Conservation (phyloP, 2,888 invertebrate species). For the Hylaea fasciaria region DNA sequence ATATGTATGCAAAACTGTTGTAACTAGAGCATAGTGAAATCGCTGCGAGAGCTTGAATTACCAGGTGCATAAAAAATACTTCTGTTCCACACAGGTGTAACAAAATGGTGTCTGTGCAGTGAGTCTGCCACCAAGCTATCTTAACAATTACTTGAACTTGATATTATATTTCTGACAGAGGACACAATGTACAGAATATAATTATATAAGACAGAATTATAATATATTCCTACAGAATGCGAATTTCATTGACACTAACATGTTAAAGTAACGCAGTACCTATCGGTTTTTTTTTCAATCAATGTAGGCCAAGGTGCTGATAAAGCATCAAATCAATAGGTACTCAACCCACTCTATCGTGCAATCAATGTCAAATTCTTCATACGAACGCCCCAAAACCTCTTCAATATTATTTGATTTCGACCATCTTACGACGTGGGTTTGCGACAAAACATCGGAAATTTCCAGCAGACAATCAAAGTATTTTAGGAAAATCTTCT, state of each 20-base stretch:
- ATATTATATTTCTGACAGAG: too few species aligned
- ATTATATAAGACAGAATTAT: too few species aligned
- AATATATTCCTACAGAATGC: slow-evolving; percentile 1
- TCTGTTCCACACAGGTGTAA: too few species aligned
- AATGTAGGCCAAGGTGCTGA: slow-evolving; percentile 50
- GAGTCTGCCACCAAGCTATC: too few species aligned
- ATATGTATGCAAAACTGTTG: too few species aligned
- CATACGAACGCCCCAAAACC: slow-evolving; percentile 24
- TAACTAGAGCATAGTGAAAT: too few species aligned
- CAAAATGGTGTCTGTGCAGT: too few species aligned
- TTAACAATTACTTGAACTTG: too few species aligned
- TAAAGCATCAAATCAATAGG: slow-evolving; percentile 44
- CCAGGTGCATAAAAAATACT: too few species aligned
- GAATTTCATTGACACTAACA: slow-evolving; percentile 14
- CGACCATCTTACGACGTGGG: slow-evolving; percentile 1
- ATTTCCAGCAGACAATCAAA: background rate
- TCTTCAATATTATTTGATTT: slow-evolving; percentile 12
- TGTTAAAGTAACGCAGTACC: slow-evolving; percentile 7
- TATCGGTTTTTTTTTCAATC: slow-evolving; percentile 28
- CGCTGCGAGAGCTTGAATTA: too few species aligned
- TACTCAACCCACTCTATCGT: slow-evolving; percentile 29
- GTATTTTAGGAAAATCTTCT: too few species aligned
- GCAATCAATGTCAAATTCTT: slow-evolving; percentile 35
- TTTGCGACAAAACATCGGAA: slow-evolving; percentile 2
- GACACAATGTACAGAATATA: too few species aligned